Evolutionary conservation across 2,797 vertebrate species (phyloP).

Genomic region (Anomalospiza imberbis): DNA sequence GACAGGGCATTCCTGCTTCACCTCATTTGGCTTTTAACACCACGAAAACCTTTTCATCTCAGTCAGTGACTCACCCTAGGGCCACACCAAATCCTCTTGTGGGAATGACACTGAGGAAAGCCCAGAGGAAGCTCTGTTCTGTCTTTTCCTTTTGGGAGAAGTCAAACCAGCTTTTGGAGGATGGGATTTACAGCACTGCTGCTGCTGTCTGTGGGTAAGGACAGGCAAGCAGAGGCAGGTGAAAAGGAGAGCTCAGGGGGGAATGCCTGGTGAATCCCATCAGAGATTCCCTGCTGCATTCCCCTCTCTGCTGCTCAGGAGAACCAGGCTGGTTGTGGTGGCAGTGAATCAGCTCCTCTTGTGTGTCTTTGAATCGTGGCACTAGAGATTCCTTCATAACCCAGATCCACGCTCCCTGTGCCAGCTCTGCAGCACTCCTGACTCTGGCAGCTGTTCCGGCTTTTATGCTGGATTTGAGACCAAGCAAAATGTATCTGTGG

Average conservation of each 20-base stretch:
- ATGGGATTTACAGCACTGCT: not conserved
- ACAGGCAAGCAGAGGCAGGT: not conserved
- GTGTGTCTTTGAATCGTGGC: accelerated
- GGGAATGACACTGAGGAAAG: not conserved
- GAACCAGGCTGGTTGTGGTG: not conserved
- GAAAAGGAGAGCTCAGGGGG: accelerated
- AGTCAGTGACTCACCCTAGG: not conserved
- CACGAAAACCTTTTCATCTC: not conserved
- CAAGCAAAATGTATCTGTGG: not conserved
- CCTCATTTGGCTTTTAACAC: not conserved
- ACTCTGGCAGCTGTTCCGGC: not conserved
- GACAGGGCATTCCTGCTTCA: not conserved
- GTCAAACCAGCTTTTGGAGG: not conserved
- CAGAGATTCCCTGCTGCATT: not conserved
- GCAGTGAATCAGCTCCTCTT: not conserved
- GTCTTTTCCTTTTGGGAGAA: not conserved
- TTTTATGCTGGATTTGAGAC: not conserved
- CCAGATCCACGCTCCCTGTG: not conserved
- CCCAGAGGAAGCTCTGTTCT: not conserved
- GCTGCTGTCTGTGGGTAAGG: not conserved
- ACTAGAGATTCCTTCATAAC: not conserved
- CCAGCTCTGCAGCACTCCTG: not conserved
- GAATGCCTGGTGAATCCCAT: not conserved
- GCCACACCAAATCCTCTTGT: not conserved
- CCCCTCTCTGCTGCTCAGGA: not conserved